These are phyloP conservation scores for Bathynomus jamesi DNA, from an alignment of 1,140 invertebrate species.

Conservation along the genomic window DNA sequence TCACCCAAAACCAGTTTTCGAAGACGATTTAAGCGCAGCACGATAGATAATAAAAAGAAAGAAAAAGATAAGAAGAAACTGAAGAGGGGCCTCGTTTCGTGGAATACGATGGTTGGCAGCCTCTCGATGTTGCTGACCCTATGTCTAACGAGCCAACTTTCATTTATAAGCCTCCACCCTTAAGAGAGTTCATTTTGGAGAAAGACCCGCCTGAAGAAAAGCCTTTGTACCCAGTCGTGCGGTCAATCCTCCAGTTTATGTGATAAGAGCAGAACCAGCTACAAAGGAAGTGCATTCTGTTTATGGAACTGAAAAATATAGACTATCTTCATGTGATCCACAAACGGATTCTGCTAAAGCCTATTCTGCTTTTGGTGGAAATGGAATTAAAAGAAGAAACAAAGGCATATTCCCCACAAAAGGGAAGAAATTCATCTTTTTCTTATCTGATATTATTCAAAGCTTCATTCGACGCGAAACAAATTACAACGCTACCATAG, in stretches of 20 bases:
- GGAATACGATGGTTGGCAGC: constrained; percentile 32
- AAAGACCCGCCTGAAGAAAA: constrained; percentile 24
- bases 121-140: constrained; percentile 29
- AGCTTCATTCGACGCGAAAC: background rate
- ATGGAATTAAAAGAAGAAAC: background rate
- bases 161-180: constrained; percentile 27
- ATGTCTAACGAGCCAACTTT: constrained; percentile 31
- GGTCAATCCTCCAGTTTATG: constrained; percentile 31
- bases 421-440: background rate
- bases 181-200: constrained; percentile 31
- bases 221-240: constrained; percentile 26
- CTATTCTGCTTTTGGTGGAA: constrained; percentile 1
- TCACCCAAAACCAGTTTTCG: background rate
- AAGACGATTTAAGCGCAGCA: background rate
- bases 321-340: constrained; percentile 28
- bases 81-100: too few species aligned
- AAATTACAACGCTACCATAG: background rate
- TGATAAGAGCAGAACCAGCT: constrained; percentile 20
- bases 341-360: constrained; percentile 18
- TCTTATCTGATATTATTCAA: background rate
- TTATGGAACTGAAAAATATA: constrained; percentile 33
- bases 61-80: constrained; percentile 10
- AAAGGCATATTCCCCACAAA: background rate
- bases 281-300: constrained; percentile 24
- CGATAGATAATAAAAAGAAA: background rate